phyloP scores from a whole-genome alignment of 2,888 invertebrate species.

The Hoplodrina blanda region DNA sequence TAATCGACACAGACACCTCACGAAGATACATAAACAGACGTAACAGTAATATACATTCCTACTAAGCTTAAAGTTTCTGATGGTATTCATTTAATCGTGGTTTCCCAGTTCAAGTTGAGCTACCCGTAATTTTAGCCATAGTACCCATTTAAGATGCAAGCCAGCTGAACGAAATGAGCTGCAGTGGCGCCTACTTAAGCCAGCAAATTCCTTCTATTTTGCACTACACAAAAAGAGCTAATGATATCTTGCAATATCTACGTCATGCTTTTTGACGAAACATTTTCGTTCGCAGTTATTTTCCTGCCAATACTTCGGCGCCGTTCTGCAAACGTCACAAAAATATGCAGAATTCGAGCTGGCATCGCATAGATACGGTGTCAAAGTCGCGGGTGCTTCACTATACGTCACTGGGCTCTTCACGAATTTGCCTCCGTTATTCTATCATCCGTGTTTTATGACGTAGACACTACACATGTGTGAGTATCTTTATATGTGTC shows the following conservation, averaged over 20 bases:
- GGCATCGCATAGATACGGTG: not conserved
- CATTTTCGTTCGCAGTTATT: constrained; percentile 3
- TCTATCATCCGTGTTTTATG: constrained; percentile 43
- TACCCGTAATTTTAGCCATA: constrained; percentile 12
- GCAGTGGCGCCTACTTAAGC: constrained; percentile 7
- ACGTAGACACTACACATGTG: constrained; percentile 23
- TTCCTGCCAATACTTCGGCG: constrained; percentile 6
- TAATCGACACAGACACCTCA: too few relatives aligned
- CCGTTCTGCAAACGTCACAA: constrained; percentile 11
- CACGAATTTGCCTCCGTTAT: constrained; percentile 42
- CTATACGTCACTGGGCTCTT: constrained; percentile 30
- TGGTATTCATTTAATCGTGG: constrained; percentile 26
- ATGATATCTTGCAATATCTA: not conserved
- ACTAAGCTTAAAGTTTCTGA: constrained; percentile 8
- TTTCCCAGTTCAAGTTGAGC: constrained; percentile 27
- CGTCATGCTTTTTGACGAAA: not conserved
- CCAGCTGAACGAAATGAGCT: constrained; percentile 39
- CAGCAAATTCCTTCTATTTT: not conserved
- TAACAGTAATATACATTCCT: not conserved
- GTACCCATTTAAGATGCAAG: constrained; percentile 38
- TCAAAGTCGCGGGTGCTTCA: constrained; percentile 19
- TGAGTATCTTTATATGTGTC: constrained; percentile 9
- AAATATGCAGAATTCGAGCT: constrained; percentile 33
- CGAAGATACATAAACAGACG: not conserved
- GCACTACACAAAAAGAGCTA: not conserved